Evolutionary conservation across 2,113 vertebrate species (phyloP), one percentile per base, ranked within the genome.

Genomic region (Acanthisitta chloris): DNA sequence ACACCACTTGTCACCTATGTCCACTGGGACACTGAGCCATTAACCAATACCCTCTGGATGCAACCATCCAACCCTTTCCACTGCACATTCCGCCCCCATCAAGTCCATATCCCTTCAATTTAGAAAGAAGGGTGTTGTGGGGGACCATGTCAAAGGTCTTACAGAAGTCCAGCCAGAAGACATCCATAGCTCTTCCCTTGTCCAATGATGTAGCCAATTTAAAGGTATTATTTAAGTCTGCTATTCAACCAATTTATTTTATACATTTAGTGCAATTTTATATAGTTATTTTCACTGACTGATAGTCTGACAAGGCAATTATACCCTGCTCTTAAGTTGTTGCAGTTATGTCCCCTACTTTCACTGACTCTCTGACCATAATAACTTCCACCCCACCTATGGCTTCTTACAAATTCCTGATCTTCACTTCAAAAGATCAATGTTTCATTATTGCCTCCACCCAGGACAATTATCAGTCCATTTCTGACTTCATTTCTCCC

Each of bases 401-500:
- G 92, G 79, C n/a, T 90, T 85, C 85, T 85, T 51, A 74, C 31
- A 78, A 64, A 90, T 59, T 78, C 79, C 76, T 31, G 59, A 90
- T 93, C 66, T 82, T 82, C 34, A 48, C 49, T 94, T 88, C 48
- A 83, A 92, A 92, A 81, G 55, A 86, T 36, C 55, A 48, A 10
- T 64, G 58, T 72, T 91, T 88, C 55, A 84, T 94, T 93, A 91
- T n/a, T 54, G 40, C 81, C 14, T 88, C 57, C 57, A 45, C 26
- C n/a, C 43, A 69, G 80, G 86, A 59, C 69, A 95, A 71, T 86
- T 67, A 88, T 67, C 66, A 15, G 57, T 48, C 69, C 21, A 55
- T 64, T 96, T 86, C 59, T 91, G 52, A 36, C 81, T 96, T 95
- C 16, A 43, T 59, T 85, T 88, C 62, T 88, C 34, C 45, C 49